Base-by-base conservation (phyloP, 2,888 invertebrate genomes). In the Trachelus stipa region DNA sequence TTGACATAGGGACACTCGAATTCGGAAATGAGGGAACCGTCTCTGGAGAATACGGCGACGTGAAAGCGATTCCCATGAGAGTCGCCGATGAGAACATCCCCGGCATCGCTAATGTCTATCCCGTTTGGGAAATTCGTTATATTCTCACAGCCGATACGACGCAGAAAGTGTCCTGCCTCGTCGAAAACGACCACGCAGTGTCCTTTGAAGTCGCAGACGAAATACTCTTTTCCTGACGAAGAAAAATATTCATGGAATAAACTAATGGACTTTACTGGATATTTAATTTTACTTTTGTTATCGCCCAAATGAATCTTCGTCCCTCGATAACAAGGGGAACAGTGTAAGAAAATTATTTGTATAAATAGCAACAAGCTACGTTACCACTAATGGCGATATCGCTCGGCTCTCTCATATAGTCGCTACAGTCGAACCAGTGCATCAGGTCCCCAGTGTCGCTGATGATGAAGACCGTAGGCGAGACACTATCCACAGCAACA, bases 41-140 rank as follows among this genome's bases (percentile, higher is more conserved):
- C 97, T 76, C 97, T 94, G 77, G 97, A 96, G 92, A 98, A 99
- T 79, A 98, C 98, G 80, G 98, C 98, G 77, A 99, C 98, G 91
- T 99, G 98, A 92, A 99, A 99, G 88, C 98, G 96, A 93, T 99
- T 99, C 74, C 98, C 98, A 92, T 99, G 98, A 76, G 98, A 98
- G 92, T 99, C 98, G 30, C 98, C 98, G 87, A 99, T 97, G 83
- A 99, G 94, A 81, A 99, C 97, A 92, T 99, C 98, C 73, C 98
- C 98, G 76, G 97, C 98, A 92, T 98, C 98, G 76, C 98, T 98
- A 90, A 99, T 98, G 92, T 98, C 98, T 89, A 99, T 98, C 84
- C 99, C 99, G 92, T 98, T 99, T 11, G 98, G 99, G 92, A 98
- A 99, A 92, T 98, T 98, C 87, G 98, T 99, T 86, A 98, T 95